Evolutionary conservation across 2,113 vertebrate species (phyloP).

Genomic region (Hemiprocne comata): DNA sequence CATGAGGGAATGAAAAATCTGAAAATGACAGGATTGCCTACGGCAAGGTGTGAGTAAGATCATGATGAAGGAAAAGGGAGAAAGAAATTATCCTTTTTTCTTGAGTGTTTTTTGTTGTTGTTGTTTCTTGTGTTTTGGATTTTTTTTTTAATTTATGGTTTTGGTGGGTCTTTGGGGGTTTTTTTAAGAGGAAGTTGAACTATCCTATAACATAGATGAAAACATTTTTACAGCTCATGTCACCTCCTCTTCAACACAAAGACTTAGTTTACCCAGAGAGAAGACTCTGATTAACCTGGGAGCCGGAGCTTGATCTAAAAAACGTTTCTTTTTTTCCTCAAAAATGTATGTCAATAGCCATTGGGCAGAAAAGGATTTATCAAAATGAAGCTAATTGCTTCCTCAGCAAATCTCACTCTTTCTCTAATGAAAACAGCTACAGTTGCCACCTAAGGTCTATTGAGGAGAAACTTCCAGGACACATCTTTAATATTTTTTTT

Average conservation of each 20-base stretch:
- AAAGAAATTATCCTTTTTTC: not conserved
- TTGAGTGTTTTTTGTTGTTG: not conserved
- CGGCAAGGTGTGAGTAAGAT: not conserved
- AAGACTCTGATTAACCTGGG: not conserved
- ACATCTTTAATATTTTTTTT: not conserved
- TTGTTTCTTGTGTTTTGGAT: not conserved
- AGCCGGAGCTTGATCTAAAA: not conserved
- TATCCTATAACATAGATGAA: not conserved
- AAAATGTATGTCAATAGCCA: not conserved
- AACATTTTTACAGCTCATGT: not conserved
- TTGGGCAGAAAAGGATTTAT: not conserved
- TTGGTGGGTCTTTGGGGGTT: not conserved
- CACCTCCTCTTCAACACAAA: not conserved
- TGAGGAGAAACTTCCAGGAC: not conserved
- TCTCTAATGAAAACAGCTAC: not conserved
- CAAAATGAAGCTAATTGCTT: not conserved
- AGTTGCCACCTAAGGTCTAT: not conserved
- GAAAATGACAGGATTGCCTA: not conserved
- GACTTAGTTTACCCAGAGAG: not conserved
- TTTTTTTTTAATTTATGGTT: not conserved
- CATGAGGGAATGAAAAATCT: not conserved
- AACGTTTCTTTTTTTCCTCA: not conserved
- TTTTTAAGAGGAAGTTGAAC: not conserved
- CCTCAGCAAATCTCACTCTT: not conserved
- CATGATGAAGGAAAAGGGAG: not conserved